These are phyloP conservation scores for Regulus satrapa DNA, from an alignment of 2,113 vertebrate genomes.

Conservation along the genomic window DNA sequence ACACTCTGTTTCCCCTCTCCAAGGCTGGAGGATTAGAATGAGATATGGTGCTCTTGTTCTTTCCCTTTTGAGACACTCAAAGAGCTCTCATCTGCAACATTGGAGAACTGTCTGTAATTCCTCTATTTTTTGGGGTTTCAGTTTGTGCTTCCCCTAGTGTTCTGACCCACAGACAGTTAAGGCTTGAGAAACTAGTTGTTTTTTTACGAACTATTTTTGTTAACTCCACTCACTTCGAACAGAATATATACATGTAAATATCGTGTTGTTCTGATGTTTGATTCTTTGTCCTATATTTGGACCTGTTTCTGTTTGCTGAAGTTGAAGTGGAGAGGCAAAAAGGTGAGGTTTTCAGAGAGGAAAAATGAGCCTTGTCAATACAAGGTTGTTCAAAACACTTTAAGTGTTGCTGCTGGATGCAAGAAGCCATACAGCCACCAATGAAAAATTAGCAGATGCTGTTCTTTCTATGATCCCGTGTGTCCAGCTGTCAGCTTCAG, in stretches of 20 bases:
- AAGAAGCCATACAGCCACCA: background rate
- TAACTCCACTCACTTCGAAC: background rate
- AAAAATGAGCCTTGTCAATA: background rate
- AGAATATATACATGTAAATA: background rate
- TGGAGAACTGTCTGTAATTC: background rate
- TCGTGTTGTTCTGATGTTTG: background rate
- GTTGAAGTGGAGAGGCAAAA: background rate
- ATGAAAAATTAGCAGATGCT: background rate
- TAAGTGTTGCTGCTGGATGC: background rate
- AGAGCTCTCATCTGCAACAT: background rate
- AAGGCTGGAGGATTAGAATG: background rate
- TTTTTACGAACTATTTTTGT: background rate
- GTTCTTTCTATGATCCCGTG: rapidly evolving
- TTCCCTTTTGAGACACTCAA: background rate
- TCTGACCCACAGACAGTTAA: background rate
- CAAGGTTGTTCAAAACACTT: background rate
- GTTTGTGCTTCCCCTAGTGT: background rate
- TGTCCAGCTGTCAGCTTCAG: background rate
- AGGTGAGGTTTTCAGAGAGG: background rate
- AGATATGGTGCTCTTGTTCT: background rate
- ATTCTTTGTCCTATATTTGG: background rate
- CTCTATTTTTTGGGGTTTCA: background rate
- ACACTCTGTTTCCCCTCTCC: background rate
- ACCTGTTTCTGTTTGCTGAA: background rate
- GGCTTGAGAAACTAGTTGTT: background rate